Percentiles rank a stretch among this genome's conserved stretches.
Evolutionary conservation across 2,797 vertebrate species (phyloP).

Genomic region (Gobionotothen gibberifrons): DNA sequence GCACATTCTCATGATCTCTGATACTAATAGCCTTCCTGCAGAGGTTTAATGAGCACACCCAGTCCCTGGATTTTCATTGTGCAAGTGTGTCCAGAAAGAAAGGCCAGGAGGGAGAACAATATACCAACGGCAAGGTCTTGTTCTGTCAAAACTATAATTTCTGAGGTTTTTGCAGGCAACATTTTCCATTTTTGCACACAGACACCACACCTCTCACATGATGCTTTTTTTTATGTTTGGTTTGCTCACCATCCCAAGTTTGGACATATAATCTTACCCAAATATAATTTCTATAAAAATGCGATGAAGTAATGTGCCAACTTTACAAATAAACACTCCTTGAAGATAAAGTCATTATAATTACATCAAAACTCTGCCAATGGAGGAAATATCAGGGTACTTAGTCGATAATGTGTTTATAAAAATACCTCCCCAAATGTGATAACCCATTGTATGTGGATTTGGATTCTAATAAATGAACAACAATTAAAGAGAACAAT

Average conservation of each 20-base stretch:
- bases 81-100: slow-evolving; percentile 45
- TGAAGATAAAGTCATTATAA: slow-evolving; percentile 56
- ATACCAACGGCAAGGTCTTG: slow-evolving; percentile 37
- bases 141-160: slow-evolving; percentile 46
- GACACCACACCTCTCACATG: slow-evolving; percentile 29
- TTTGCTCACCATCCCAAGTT: slow-evolving; percentile 56
- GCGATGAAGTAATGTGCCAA: slow-evolving; percentile 48
- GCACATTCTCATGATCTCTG: slow-evolving; percentile 59
- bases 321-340: slow-evolving; percentile 61
- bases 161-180: slow-evolving; percentile 55
- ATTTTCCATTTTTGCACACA: slow-evolving; percentile 37
- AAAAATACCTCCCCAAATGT: slow-evolving; percentile 36
- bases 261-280: slow-evolving; percentile 62
- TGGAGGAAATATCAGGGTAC: slow-evolving; percentile 37
- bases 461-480: slow-evolving; percentile 51
- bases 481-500: slow-evolving; percentile 44
- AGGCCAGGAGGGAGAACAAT: slow-evolving; percentile 39
- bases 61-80: slow-evolving; percentile 53
- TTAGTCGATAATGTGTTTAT: slow-evolving; percentile 39
- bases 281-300: slow-evolving; percentile 66
- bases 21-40: slow-evolving; percentile 60
- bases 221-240: slow-evolving; percentile 50
- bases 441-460: slow-evolving; percentile 20
- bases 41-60: slow-evolving; percentile 60
- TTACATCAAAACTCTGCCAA: slow-evolving; percentile 35